Evolutionary conservation across 2,888 invertebrate genomes (phyloP), one percentile per base, ranked within the genome.

Genomic region (Idaea aversata): DNA sequence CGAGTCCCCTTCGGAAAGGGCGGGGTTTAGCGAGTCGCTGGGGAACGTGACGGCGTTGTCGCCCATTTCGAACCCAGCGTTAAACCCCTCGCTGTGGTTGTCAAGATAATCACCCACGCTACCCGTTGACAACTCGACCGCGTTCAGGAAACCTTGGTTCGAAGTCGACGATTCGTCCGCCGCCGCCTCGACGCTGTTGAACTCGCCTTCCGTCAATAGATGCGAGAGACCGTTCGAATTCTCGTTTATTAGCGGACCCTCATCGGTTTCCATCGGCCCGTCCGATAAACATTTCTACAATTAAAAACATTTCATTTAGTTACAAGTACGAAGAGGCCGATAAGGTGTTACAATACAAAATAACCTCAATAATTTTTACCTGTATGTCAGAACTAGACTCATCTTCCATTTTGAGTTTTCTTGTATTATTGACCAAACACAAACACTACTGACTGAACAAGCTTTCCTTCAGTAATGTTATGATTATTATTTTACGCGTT

Each of bases 21-120:
- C 86, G 74, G 88, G 88, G 73, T 85, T 87, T 70, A 90, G 72
- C 65, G 90, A 87, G 67, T 89, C 91, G 68, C 87, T 90, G 58
- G 88, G 87, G 71, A 90, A 93, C 34, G 85, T 90, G 34, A 91
- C 89, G 13, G 91, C 91, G 65, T 91, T 92, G 71, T 92, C 93
- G 63, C 91, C 93, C 65, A 91, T 90, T 77, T 91, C 93, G 70
- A 92, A 92, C 70, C 87, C 84, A 5, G 87, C 76, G 72, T 88
- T 88, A 74, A 91, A 92, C 47, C 85, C 83, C 35, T 80, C 83
- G 1, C 88, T 80, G 72, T 91, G 88, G 75, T 87, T 88, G 68
- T 90, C 91, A 68, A 93, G 81, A 73, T 92, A 91, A 77, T 92
- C 93, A 38, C 91, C 91, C 63, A 90, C 92, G 76, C 93, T 92